phyloP scores from a whole-genome alignment of 2,888 invertebrate genomes.

The Eucera pruinosa region DNA sequence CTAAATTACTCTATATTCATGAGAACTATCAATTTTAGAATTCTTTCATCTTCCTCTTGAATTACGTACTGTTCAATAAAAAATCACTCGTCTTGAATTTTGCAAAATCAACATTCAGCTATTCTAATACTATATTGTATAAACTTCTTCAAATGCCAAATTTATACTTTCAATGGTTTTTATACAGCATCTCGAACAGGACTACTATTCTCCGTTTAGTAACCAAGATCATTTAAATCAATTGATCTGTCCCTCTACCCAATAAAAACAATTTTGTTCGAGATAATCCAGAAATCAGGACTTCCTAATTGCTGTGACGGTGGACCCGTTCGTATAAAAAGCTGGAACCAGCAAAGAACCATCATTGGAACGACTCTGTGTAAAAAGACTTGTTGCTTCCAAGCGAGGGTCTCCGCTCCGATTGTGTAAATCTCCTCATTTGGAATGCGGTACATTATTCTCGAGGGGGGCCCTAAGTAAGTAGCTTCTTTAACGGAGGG shows the following conservation, averaged over 20 bases:
- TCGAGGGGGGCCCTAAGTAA: slow-evolving; percentile 61
- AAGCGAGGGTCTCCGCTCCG: slow-evolving; percentile 42
- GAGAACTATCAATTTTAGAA: too few relatives aligned
- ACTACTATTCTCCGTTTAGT: too few relatives aligned
- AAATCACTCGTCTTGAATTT: too few relatives aligned
- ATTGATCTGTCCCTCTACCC: neutral
- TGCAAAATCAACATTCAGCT: too few relatives aligned
- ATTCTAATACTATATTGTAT: too few relatives aligned
- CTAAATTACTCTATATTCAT: too few relatives aligned
- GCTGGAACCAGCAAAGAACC: slow-evolving; percentile 37
- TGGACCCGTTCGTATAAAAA: slow-evolving; percentile 22
- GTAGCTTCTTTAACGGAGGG: slow-evolving; percentile 56
- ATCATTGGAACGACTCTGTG: slow-evolving; percentile 34
- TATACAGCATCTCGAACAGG: too few relatives aligned
- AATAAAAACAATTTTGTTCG: slow-evolving; percentile 25
- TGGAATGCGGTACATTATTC: slow-evolving; percentile 73
- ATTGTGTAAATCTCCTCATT: slow-evolving; percentile 76
- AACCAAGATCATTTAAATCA: slow-evolving; percentile 4
- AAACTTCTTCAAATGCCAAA: too few relatives aligned
- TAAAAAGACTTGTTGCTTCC: slow-evolving; percentile 65
- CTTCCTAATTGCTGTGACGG: slow-evolving; percentile 33
- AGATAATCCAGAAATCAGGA: slow-evolving; percentile 35
- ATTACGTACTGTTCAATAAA: too few relatives aligned
- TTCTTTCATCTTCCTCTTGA: too few relatives aligned
- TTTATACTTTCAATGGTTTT: too few relatives aligned